These are phyloP conservation scores for Acleris holmiana DNA, from an alignment of 2,888 invertebrate genomes.

Conservation along the genomic window DNA sequence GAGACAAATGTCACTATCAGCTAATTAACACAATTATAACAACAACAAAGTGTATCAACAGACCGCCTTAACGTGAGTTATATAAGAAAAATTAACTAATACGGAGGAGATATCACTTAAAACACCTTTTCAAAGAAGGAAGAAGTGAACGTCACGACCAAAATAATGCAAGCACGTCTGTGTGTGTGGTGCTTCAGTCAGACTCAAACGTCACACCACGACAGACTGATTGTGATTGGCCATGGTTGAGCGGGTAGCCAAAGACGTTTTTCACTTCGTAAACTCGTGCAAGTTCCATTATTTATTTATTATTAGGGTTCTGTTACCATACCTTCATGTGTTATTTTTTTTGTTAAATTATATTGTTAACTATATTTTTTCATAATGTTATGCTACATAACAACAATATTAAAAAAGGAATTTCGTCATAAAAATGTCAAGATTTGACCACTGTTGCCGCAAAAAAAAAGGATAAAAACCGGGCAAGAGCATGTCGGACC, in stretches of 20 bases:
- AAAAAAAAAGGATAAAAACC: no score
- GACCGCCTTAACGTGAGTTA: slow-evolving; percentile 36
- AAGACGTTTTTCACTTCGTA: slow-evolving; percentile 18
- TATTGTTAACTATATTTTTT: no score
- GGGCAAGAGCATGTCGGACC: no score
- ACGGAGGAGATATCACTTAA: slow-evolving; percentile 21
- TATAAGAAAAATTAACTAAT: slow-evolving; percentile 14
- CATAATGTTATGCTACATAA: no score
- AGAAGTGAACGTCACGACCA: slow-evolving; percentile 35
- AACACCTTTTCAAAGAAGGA: slow-evolving; percentile 31
- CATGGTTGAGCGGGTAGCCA: slow-evolving; percentile 56
- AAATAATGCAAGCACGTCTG: slow-evolving; percentile 37
- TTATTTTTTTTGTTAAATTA: no score
- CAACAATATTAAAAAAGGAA: no score
- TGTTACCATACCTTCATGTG: no score
- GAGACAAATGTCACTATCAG: slow-evolving; percentile 56
- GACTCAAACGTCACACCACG: slow-evolving; percentile 66
- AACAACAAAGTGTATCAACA: slow-evolving; percentile 42
- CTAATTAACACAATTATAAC: slow-evolving; percentile 31
- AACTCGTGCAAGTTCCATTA: not conserved
- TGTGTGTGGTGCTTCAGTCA: slow-evolving; percentile 55
- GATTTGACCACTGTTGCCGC: no score
- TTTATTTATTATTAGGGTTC: not conserved
- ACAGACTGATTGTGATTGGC: slow-evolving; percentile 66
- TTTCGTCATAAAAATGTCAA: no score